Evolutionary conservation across 2,888 invertebrate genomes (phyloP).

Genomic region (Zaprionus bogoriensis): DNA sequence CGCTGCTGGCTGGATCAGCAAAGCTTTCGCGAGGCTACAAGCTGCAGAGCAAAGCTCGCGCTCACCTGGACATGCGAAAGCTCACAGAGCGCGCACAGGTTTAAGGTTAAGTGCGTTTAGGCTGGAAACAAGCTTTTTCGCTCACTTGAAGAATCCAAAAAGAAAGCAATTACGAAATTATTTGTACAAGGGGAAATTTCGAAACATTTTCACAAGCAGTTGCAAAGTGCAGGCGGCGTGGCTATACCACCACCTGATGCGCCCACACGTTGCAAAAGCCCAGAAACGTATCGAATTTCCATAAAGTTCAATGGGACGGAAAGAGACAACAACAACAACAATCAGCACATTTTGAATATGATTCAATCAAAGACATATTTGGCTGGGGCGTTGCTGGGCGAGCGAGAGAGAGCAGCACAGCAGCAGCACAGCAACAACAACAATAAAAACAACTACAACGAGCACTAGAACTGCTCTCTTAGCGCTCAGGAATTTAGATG

Average conservation of each 20-base stretch:
- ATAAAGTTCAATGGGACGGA: constrained; percentile 78
- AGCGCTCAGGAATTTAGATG: constrained; percentile 70
- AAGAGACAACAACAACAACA: constrained; percentile 80
- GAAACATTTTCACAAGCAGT: constrained; percentile 35
- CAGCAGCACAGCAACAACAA: constrained; percentile 26
- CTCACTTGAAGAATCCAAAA: neutral
- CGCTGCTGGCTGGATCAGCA: too few relatives aligned
- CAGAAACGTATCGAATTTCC: constrained; percentile 81
- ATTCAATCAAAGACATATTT: constrained; percentile 83
- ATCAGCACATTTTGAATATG: constrained; percentile 68
- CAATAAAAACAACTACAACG: constrained; percentile 19
- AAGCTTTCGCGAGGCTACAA: constrained; percentile 27
- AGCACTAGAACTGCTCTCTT: constrained; percentile 29
- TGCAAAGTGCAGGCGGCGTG: constrained; percentile 3
- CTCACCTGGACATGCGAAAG: constrained; percentile 32
- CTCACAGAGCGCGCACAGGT: constrained; percentile 29
- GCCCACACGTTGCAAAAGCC: constrained; percentile 43
- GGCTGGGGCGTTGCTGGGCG: constrained; percentile 79
- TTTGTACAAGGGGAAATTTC: constrained; percentile 35
- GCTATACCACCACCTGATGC: constrained; percentile 24
- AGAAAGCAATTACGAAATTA: neutral
- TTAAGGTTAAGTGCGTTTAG: constrained; percentile 52
- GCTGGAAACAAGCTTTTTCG: constrained; percentile 69
- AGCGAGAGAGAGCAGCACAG: constrained; percentile 57
- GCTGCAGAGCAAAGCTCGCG: constrained; percentile 34